Conservation (phyloP, 2,888 invertebrate species). For the Bibio marci region DNA sequence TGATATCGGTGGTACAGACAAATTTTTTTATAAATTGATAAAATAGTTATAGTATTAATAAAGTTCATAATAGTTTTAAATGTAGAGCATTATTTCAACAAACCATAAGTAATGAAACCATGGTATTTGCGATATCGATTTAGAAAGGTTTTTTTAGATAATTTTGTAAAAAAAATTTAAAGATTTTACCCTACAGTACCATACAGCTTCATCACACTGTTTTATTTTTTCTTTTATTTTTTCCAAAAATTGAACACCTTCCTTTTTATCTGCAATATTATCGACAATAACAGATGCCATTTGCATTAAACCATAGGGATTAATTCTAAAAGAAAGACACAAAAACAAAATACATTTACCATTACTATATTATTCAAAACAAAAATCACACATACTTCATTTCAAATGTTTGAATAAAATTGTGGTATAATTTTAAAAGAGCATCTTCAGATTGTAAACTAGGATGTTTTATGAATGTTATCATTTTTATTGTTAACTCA, state of each 20-base stretch:
- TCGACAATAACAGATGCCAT: conserved; percentile 60
- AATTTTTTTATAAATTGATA: too few species aligned
- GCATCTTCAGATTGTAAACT: conserved; percentile 58
- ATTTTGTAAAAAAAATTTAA: too few species aligned
- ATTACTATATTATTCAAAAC: neutral
- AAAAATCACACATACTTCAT: conserved; percentile 48
- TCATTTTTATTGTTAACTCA: conserved; percentile 75
- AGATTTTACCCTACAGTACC: conserved; percentile 66
- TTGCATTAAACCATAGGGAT: conserved; percentile 81
- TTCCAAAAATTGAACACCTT: conserved; percentile 74
- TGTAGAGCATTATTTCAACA: too few species aligned
- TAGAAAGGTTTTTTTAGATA: too few species aligned
- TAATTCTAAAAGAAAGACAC: conserved; percentile 60
- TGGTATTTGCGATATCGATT: too few species aligned
- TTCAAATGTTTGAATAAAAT: conserved; percentile 86
- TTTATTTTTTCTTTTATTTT: conserved; percentile 78
- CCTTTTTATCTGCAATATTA: conserved; percentile 63
- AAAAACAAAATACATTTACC: conserved; percentile 16
- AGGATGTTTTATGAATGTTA: conserved; percentile 62
- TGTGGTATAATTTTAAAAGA: conserved; percentile 71
- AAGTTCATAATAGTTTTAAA: too few species aligned
- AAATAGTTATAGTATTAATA: too few species aligned
- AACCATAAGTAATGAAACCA: too few species aligned
- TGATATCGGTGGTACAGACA: too few species aligned
- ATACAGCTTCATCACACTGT: conserved; percentile 67